Conservation (phyloP, 2,113 vertebrate species). For the Seriola dumerili region DNA sequence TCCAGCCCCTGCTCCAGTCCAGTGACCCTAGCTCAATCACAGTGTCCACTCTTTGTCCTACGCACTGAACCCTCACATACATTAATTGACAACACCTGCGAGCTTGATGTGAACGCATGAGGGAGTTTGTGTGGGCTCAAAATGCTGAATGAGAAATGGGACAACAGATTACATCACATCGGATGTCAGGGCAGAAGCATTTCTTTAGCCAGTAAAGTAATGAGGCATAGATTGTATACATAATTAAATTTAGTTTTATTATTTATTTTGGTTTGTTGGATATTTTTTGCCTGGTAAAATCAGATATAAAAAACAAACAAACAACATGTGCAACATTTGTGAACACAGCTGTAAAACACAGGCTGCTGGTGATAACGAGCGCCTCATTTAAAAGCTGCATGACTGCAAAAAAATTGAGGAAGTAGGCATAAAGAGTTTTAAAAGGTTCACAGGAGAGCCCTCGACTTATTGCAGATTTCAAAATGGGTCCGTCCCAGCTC, state of each 20-base stretch:
- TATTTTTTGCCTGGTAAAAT: neutral
- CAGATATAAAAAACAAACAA: neutral
- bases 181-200: neutral
- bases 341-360: neutral
- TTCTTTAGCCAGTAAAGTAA: neutral
- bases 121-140: neutral
- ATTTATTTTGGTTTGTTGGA: neutral
- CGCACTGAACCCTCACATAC: slow-evolving; percentile 29
- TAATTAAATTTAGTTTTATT: neutral
- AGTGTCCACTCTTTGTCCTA: slow-evolving; percentile 12
- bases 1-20: slow-evolving; percentile 24
- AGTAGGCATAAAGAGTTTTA: too few relatives aligned
- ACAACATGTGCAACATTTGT: neutral
- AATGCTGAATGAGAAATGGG: neutral
- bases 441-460: too few relatives aligned
- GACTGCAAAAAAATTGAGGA: too few relatives aligned
- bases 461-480: too few relatives aligned
- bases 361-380: too few relatives aligned
- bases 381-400: too few relatives aligned
- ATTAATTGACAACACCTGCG: slow-evolving; percentile 51
- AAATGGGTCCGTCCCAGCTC: too few relatives aligned
- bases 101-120: slow-evolving; percentile 20
- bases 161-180: neutral
- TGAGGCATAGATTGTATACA: slow-evolving; percentile 1
- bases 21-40: slow-evolving; percentile 40